A percentile compares a stretch with the other conserved stretches of the same genome.
These are phyloP conservation scores for Erebia epiphron DNA, from an alignment of 2,888 invertebrate genomes.

Conservation along the genomic window DNA sequence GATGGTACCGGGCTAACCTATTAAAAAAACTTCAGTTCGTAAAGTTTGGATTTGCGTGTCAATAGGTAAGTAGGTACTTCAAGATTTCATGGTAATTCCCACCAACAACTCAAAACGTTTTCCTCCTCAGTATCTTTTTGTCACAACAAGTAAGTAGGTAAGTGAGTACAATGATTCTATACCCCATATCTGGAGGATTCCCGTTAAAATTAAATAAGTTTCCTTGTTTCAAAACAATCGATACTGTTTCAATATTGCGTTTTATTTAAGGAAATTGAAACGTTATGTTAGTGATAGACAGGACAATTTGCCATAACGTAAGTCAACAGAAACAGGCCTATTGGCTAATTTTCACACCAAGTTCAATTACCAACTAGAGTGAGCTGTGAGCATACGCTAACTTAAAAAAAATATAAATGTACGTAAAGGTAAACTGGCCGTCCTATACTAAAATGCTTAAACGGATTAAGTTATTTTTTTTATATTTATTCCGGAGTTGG, in stretches of 20 bases:
- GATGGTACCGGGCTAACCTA: too few relatives aligned
- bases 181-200: neutral
- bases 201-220: neutral
- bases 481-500: too few relatives aligned
- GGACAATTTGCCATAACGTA: neutral
- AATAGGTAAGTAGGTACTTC: neutral
- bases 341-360: neutral
- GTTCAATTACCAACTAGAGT: neutral
- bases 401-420: too few relatives aligned
- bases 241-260: neutral
- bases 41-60: neutral
- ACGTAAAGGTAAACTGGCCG: too few relatives aligned
- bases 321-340: neutral
- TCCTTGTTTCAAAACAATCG: conserved; percentile 5
- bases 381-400: too few relatives aligned
- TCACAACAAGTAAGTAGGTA: neutral
- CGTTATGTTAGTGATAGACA: neutral
- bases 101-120: neutral
- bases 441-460: too few relatives aligned
- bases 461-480: too few relatives aligned
- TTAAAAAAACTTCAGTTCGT: too few relatives aligned
- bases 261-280: neutral
- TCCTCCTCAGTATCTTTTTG: neutral
- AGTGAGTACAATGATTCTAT: neutral
- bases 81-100: neutral